Percentiles rank a stretch among this genome's conserved stretches.
These are phyloP conservation scores for Sesamia nonagrioides DNA, from an alignment of 1,140 invertebrate species.

Conservation along the genomic window DNA sequence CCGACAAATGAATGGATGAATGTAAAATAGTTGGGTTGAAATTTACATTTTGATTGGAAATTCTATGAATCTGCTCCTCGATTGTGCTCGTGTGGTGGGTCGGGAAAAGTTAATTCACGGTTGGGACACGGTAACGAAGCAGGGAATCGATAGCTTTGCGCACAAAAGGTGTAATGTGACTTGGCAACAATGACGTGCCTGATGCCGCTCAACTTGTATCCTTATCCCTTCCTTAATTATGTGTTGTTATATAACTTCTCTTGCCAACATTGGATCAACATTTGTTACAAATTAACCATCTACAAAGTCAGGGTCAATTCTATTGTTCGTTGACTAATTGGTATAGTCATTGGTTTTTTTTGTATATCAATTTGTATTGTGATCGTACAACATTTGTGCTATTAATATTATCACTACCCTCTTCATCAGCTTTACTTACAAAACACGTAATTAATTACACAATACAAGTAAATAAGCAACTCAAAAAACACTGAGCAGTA, in stretches of 20 bases:
- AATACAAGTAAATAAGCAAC: conserved; percentile 25
- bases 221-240: conserved; percentile 5
- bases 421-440: conserved; percentile 2
- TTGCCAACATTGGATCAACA: conserved; percentile 12
- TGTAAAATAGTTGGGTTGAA: conserved; percentile 63
- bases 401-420: background rate
- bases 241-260: background rate
- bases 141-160: conserved; percentile 21
- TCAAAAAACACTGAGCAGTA: background rate
- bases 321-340: background rate
- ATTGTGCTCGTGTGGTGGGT: conserved; percentile 44
- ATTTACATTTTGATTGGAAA: conserved; percentile 80
- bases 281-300: background rate
- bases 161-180: conserved; percentile 37
- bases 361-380: no score
- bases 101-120: conserved; percentile 45
- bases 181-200: conserved; percentile 24
- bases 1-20: conserved; percentile 63
- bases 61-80: conserved; percentile 59
- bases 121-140: conserved; percentile 32
- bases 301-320: background rate
- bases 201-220: conserved; percentile 11
- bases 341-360: no score
- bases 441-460: conserved; percentile 6
- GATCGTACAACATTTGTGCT: background rate